A percentile compares a stretch with the other conserved stretches of the same genome.
phyloP scores from a whole-genome alignment of 2,797 vertebrate genomes.

The Denticeps clupeoides region DNA sequence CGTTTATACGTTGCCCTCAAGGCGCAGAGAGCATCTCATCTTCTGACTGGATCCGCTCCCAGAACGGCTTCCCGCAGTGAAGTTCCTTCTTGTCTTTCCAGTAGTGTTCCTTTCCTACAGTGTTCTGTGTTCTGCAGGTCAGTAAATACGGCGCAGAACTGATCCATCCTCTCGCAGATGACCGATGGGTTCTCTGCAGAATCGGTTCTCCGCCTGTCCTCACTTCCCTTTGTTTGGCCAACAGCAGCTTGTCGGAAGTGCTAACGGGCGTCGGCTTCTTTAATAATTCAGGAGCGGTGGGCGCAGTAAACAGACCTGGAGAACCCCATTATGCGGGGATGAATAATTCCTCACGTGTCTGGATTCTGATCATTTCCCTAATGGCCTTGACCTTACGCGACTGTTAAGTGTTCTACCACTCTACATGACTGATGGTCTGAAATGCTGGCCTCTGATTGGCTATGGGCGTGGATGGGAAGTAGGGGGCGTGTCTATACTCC shows the following conservation, averaged over 20 bases:
- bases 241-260: conserved; percentile 32
- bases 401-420: conserved; percentile 13
- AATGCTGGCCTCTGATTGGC: conserved; percentile 14
- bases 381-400: conserved; percentile 35
- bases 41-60: too few species aligned
- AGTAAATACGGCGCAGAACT: too few species aligned
- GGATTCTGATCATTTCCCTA: conserved; percentile 41
- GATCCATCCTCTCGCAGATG: too few species aligned
- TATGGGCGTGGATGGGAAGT: too few species aligned
- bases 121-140: too few species aligned
- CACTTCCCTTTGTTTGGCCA: conserved; percentile 40
- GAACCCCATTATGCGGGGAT: conserved; percentile 57
- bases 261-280: conserved; percentile 47
- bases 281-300: conserved; percentile 53
- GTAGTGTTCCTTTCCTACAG: too few species aligned
- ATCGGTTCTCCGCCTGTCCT: conserved; percentile 17
- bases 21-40: too few species aligned
- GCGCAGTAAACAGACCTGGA: conserved; percentile 40
- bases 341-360: conserved; percentile 47
- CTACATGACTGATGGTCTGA: conserved; percentile 20
- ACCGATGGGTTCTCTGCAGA: too few species aligned
- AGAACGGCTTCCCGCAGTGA: too few species aligned
- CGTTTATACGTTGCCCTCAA: too few species aligned
- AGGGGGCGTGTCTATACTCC: too few species aligned
- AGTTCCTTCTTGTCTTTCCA: too few species aligned